Evolutionary conservation across 2,888 invertebrate species (phyloP), one percentile per base, ranked within the genome.

Genomic region (Pterostichus madidus): DNA sequence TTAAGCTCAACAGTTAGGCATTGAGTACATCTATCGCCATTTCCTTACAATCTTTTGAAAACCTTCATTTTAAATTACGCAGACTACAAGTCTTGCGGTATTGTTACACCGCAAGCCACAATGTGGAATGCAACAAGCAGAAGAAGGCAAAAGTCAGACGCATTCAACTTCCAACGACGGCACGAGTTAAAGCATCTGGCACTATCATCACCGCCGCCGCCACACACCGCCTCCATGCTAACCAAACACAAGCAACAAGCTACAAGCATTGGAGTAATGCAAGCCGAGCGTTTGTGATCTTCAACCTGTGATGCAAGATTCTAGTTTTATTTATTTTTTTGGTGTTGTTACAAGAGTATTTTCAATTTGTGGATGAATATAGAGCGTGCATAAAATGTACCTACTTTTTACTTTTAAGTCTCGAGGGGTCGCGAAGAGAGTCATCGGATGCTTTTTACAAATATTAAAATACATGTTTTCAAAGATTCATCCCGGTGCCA

Each of bases 191-290:
- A 52, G 52, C 52, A 52, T 52, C 52, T 52, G 52, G 52, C 52
- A 52, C n/a, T 52, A 52, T 8, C 8, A 39, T 52, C 52, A 52
- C n/a, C 52, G 10, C 52, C 52, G 52, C 13, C 52, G n/a, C n/a
- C 10, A 13, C 52, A 52, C 13, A 13, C 52, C 52, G 52, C 13
- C 13, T 5, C 52, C 52, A 52, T n/a, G 52, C 13, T 52, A 52
- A 52, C 52, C 52, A 52, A 52, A 52, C 52, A 52, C 52, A 52
- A 52, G 52, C 52, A 52, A 52, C 52, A 52, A 52, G 52, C 52
- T 52, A 52, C 39, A 8, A 39, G 39, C 39, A 8, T 39, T 8
- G 39, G 39, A 39, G 39, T 39, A 39, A 39, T 39, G 39, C 39
- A 39, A 39, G 39, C 39, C 6, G 5, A 5, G 52, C 52, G 52